Base-by-base conservation (phyloP, 1,140 invertebrate species). In the Drosophila cardini region DNA sequence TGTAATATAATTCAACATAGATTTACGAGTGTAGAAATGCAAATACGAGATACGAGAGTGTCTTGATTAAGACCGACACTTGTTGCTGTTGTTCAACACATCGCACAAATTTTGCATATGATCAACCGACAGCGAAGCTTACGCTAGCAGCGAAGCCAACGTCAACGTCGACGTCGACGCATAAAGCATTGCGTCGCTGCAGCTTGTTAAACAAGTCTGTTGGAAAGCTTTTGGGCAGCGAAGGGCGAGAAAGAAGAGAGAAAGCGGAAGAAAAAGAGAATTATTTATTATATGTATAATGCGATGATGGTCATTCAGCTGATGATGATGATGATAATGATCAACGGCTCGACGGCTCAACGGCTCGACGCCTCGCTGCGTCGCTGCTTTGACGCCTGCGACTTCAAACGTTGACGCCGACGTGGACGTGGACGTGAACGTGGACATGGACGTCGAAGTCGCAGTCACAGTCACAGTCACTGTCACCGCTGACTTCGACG, bases 21-120 rank as follows among this genome's bases (percentile, higher is more conserved):
- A 48, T 13, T 43, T 58, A 58, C 13, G 18, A 55, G 18, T 40
- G 16, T 38, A 7, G 13, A 46, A 13, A 68, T 67, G 46, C 36
- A 67, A 58, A 57, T 61, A 26, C 57, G 62, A 46, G 70, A 57
- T 61, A 26, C 57, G 62, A 46, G 70, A 67, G 76, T 64, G 32
- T 83, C 71, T 84, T 84, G 79, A 84, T 84, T 84, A 87, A 87
- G 83, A 76, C 40, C 45, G 80, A 80, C 84, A 78, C 77, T 57
- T 58, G 67, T 67, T 61, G 63, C 42, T 60, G 42, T 48, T 69
- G 45, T 43, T 50, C 46, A 52, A 71, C 60, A 73, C 56, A 42
- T 61, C 76, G 67, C 69, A 71, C 57, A 71, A 26, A 67, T 75
- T 80, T 80, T 80, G 69, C 74, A 80, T 80, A 77, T 77, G 70